These are phyloP conservation scores for Steinernema feltiae DNA, from an alignment of 1,140 invertebrate genomes.

Conservation along the genomic window DNA sequence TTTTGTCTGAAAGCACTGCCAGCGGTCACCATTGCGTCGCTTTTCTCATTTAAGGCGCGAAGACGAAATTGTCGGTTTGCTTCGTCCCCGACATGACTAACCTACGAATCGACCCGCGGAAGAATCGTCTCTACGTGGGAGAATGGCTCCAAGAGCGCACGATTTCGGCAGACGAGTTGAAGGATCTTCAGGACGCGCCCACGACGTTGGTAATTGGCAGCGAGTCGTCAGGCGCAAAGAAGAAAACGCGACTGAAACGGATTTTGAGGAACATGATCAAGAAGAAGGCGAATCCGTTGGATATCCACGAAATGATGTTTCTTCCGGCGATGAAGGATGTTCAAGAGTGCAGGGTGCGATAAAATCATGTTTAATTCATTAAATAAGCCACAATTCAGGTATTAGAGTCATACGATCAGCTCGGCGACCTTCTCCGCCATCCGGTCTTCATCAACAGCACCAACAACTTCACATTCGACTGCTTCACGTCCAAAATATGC, in stretches of 20 bases:
- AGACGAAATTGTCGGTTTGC: not conserved
- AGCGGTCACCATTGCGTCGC: not conserved
- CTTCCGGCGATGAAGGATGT: not conserved
- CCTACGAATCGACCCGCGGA: not conserved
- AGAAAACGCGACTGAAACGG: not conserved
- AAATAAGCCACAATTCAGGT: not conserved
- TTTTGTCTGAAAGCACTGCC: not conserved
- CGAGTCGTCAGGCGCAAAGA: not conserved
- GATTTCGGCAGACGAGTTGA: not conserved
- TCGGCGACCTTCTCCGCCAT: not conserved
- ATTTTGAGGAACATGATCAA: not conserved
- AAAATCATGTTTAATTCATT: not conserved
- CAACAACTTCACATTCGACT: not conserved
- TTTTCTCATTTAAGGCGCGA: not conserved
- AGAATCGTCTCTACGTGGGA: not conserved
- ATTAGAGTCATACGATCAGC: not conserved
- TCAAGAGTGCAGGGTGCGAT: not conserved
- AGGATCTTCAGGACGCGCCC: not conserved
- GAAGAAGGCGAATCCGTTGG: not conserved
- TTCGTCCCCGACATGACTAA: not conserved
- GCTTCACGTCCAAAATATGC: not conserved
- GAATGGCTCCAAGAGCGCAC: not conserved
- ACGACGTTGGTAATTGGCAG: not conserved
- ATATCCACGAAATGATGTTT: not conserved
- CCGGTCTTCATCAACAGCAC: not conserved